Conservation (phyloP, 2,113 vertebrate species). For the Chlorocebus sabaeus region DNA sequence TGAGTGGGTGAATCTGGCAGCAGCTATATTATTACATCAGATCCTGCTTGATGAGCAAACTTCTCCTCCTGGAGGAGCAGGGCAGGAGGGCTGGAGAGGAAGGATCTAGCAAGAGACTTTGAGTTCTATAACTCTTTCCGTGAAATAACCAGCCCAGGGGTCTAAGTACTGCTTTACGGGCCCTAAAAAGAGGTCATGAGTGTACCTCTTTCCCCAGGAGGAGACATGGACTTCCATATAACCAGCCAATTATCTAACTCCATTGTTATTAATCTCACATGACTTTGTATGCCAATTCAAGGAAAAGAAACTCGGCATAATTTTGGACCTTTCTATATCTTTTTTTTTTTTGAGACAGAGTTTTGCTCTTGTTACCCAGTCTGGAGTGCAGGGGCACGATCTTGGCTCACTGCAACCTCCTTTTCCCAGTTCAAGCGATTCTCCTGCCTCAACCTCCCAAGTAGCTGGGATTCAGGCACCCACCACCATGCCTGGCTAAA, state of each 20-base stretch:
- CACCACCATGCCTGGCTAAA: too few relatives aligned
- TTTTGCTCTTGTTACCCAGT: too few relatives aligned
- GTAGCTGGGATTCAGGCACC: too few relatives aligned
- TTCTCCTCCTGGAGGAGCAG: background rate
- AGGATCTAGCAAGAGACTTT: background rate
- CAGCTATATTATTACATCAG: slow-evolving; percentile 31
- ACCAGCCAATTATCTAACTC: background rate
- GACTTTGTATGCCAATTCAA: background rate
- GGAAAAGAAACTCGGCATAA: background rate
- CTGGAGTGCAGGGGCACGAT: too few relatives aligned
- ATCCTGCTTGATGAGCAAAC: slow-evolving; percentile 49
- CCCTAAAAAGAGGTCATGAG: background rate
- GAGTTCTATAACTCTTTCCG: background rate
- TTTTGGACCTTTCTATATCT: background rate
- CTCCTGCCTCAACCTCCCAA: too few relatives aligned
- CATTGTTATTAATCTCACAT: background rate
- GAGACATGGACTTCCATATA: background rate
- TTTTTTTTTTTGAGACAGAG: background rate
- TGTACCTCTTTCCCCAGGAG: background rate
- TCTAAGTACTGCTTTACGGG: background rate
- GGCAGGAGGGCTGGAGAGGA: background rate
- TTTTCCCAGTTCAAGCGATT: too few relatives aligned
- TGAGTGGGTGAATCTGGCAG: slow-evolving; percentile 61
- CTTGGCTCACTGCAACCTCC: too few relatives aligned
- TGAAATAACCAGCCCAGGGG: background rate